Evolutionary conservation across 2,113 vertebrate species (phyloP).

Genomic region (Copsychus sechellarum): DNA sequence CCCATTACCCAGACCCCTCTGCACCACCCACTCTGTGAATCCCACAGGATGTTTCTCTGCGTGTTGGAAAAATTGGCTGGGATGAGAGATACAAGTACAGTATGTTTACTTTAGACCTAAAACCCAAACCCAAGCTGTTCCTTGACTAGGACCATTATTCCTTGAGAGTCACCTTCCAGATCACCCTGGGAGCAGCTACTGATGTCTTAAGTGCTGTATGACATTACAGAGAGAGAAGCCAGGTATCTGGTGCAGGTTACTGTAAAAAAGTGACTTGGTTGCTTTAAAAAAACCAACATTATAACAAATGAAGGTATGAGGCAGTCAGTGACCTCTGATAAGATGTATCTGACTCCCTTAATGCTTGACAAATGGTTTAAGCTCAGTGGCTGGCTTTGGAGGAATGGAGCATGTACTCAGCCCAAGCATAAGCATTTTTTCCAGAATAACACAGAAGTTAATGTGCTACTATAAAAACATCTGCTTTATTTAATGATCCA

Average conservation of each 20-base stretch:
- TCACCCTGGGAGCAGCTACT: slow-evolving; percentile 32
- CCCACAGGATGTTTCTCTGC: not conserved
- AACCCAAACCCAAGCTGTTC: not conserved
- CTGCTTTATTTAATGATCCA: slow-evolving; percentile 51
- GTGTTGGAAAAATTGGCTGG: not conserved
- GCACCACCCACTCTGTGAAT: not conserved
- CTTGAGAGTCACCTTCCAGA: not conserved
- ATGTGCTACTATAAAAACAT: slow-evolving; percentile 63
- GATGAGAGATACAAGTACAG: not conserved
- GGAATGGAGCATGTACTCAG: not conserved
- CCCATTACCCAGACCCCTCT: not conserved
- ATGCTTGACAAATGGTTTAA: not conserved
- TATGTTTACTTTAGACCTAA: not conserved
- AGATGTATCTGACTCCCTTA: not conserved
- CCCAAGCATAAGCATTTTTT: slow-evolving; percentile 6
- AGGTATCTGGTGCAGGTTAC: not conserved
- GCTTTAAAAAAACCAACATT: not conserved
- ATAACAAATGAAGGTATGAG: slow-evolving; percentile 17
- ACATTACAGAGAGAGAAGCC: not conserved
- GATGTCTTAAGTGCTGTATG: not conserved
- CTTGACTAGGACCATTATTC: not conserved
- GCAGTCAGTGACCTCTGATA: slow-evolving; percentile 4
- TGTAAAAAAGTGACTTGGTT: not conserved
- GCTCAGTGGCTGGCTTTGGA: not conserved
- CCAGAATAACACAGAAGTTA: slow-evolving; percentile 40